phyloP scores from a whole-genome alignment of 2,888 invertebrate species.

The Ganaspis brasiliensis region DNA sequence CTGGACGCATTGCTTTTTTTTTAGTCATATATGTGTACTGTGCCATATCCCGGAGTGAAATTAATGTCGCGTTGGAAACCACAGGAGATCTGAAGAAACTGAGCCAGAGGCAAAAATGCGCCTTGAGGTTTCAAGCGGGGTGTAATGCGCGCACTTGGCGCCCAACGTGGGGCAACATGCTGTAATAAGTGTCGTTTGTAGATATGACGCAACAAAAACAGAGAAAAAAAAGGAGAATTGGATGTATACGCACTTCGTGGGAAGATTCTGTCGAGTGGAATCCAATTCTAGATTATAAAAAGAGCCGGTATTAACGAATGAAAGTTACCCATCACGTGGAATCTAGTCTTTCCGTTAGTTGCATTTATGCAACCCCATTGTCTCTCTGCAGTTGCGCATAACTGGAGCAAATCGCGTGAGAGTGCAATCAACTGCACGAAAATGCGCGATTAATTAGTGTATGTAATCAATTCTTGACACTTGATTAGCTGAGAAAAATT shows the following conservation, averaged over 20 bases:
- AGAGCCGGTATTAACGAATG: slow-evolving; percentile 59
- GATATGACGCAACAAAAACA: background rate
- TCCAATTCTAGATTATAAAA: slow-evolving; percentile 36
- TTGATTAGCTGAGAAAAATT: no score
- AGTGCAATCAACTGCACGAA: background rate
- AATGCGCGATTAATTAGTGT: background rate
- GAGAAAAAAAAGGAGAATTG: slow-evolving; percentile 54
- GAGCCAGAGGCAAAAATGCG: no score
- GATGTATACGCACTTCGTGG: slow-evolving; percentile 55
- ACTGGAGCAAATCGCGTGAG: slow-evolving; percentile 56
- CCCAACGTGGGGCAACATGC: no score
- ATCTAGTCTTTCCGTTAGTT: slow-evolving; percentile 51
- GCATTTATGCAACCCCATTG: slow-evolving; percentile 55
- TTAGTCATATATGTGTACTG: no score
- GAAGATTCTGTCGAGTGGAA: slow-evolving; percentile 47
- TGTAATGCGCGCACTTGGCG: no score
- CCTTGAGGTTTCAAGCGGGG: no score
- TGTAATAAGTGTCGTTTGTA: no score
- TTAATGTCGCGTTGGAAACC: no score
- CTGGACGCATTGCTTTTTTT: no score
- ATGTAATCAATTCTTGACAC: background rate
- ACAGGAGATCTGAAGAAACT: no score
- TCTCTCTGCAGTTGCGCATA: slow-evolving; percentile 49
- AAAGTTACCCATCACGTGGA: slow-evolving; percentile 55
- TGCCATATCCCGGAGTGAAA: no score